A percentile compares a stretch with the other conserved stretches of the same genome.
These are phyloP conservation scores for Nematostella vectensis DNA, from an alignment of 92 coral and sea anemone genomes.

Conservation along the genomic window DNA sequence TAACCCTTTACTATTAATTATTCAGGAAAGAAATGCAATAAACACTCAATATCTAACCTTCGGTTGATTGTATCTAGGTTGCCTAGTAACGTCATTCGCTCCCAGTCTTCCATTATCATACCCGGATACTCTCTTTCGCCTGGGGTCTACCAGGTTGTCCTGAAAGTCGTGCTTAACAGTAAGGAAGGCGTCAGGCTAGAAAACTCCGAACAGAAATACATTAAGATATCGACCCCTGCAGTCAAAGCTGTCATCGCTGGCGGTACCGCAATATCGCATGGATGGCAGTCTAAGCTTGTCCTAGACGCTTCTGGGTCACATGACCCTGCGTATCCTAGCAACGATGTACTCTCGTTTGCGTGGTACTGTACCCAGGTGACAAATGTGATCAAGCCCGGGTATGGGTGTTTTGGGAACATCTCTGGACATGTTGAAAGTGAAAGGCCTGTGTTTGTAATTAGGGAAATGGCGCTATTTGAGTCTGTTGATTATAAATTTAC, in stretches of 20 bases:
- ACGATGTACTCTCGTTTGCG: constrained; percentile 23
- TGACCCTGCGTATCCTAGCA: constrained; percentile 42
- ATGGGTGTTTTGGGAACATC: constrained; percentile 87
- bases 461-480: constrained; percentile 53
- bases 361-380: constrained; percentile 55
- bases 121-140: constrained; percentile 51
- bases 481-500: constrained; percentile 51
- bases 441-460: constrained; percentile 29
- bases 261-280: constrained; percentile 62
- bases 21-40: too few relatives aligned
- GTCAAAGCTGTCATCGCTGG: constrained; percentile 62
- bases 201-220: constrained; percentile 50
- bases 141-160: constrained; percentile 54
- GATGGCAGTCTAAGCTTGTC: constrained; percentile 47
- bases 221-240: constrained; percentile 46
- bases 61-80: constrained; percentile 34
- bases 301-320: constrained; percentile 64
- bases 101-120: constrained; percentile 56
- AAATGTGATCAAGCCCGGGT: constrained; percentile 12
- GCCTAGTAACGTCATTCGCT: constrained; percentile 18
- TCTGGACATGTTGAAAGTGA: constrained; percentile 31
- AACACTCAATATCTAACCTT: too few relatives aligned
- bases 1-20: too few relatives aligned
- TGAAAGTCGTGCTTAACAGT: constrained; percentile 29
- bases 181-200: constrained; percentile 6